Evolutionary conservation across 2,888 invertebrate species (phyloP), one percentile per base, ranked within the genome.

Genomic region (Proisotoma minuta): DNA sequence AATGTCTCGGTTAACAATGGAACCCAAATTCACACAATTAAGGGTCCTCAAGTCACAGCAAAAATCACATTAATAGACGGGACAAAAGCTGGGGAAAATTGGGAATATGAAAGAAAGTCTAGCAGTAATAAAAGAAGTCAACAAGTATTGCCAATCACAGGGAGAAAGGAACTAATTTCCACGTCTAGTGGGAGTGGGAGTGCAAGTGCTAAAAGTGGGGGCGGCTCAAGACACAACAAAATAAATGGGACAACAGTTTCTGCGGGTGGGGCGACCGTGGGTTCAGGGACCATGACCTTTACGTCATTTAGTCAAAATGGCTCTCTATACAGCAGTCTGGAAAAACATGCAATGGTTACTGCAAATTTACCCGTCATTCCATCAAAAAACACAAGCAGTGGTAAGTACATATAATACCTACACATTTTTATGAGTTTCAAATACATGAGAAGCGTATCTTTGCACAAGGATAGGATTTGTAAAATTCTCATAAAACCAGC

Each of bases 301-400:
- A 43, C 56, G 3, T 29, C 24, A n/a, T 26, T 56, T 20, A 43
- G 56, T 56, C 56, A 40, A 20, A 56, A 26, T 43, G 43, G 56
- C 26, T 56, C 56, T 23, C 26, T 56, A 2, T 56, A 56, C 56
- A 24, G 43, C 23, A 28, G 28, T n/a, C 5, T 56, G 43, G 56
- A 56, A 20, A 68, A 68, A 59, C 60, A 68, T 57, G 40, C 29
- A 4, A 3, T 18, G 3, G 39, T 52, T 26, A 29, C 66, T 24
- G 49, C 60, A 39, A 48, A 56, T 18, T 34, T 61, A 39, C 58
- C 65, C 49, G 50, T 62, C 27, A 62, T 63, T 52, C 62, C 39
- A 26, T 56, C 48, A 4, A 43, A 43, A n/a, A n/a, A n/a, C n/a
- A n/a, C n/a, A n/a, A n/a, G n/a, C n/a, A n/a, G n/a, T n/a, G n/a